Conservation (phyloP, 2,113 vertebrate species). For the Gnathonemus longibarbis region DNA sequence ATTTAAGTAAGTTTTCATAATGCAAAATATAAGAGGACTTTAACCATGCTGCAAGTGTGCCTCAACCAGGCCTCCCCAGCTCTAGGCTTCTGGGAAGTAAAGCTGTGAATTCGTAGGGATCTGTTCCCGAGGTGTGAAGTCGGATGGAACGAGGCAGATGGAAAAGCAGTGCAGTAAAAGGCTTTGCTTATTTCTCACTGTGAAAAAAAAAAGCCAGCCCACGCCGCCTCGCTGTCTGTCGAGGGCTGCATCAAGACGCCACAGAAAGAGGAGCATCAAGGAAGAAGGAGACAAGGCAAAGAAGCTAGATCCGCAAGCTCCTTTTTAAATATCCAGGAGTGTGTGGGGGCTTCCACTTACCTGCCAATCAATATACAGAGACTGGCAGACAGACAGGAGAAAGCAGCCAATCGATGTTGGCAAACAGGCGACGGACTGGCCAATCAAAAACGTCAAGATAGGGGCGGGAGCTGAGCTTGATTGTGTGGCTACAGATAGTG, state of each 20-base stretch:
- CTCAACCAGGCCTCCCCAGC: not conserved
- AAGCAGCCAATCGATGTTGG: not conserved
- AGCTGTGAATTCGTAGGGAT: not conserved
- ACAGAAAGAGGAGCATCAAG: not conserved
- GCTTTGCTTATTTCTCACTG: not conserved
- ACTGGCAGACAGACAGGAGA: not conserved
- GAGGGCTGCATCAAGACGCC: not conserved
- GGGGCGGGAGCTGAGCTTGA: not conserved
- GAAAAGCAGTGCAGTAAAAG: constrained; percentile 1
- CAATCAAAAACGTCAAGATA: not conserved
- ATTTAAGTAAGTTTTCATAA: not conserved
- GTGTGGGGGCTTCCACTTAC: not conserved
- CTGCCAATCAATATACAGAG: not conserved
- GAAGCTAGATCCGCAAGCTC: not conserved
- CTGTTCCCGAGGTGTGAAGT: not conserved
- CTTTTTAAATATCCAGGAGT: not conserved
- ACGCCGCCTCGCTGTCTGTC: constrained; percentile 4
- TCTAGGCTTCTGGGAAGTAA: not conserved
- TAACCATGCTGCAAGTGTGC: not conserved
- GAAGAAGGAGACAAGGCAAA: not conserved
- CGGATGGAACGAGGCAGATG: not conserved
- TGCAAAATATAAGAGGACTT: not conserved
- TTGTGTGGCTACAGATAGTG: not conserved
- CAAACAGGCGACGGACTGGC: not conserved
- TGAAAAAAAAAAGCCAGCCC: not conserved